Evolutionary conservation across 2,797 vertebrate genomes (phyloP), one percentile per base, ranked within the genome.

Genomic region (Enteromius trimaculatus): DNA sequence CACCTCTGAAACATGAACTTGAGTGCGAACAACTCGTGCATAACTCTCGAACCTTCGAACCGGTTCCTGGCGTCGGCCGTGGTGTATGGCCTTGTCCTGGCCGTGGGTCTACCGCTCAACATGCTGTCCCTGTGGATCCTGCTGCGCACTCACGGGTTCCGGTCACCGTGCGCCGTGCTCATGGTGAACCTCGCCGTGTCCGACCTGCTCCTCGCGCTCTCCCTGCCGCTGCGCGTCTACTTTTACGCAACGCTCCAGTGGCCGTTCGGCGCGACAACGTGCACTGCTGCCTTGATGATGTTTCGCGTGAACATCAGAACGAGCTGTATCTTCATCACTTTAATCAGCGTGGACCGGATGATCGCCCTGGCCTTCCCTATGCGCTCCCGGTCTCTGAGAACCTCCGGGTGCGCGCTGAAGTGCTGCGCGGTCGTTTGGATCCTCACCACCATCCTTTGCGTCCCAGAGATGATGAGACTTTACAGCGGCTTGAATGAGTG

Each of bases 351-450:
- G 66, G 92, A 93, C 86, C 88, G 93, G 39, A 86, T 94, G 47
- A 81, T 94, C 69, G 93, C 94, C 9, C 89, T 94, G 76, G 92
- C 93, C n/a, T 93, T 89, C 39, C 93, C 93, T 17, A 76, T 95
- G 74, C 89, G 88, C 78, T 90, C 92, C 0, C 88, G 91, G 0
- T 85, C 78, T 6, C 21, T 92, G 23, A 86, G 93, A 11, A 92
- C 84, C 0, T 0, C 11, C 0, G 58, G 85, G n/a, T 89, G 88
- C 0, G 90, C 92, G 29, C 80, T 71, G 21, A 92, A 83, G 83
- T 90, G 87, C 8, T 87, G 75, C 0, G 71, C 0, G 0, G 0
- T 90, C 0, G 70, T 90, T 10, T 94, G 93, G 91, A 19, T 91
- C 23, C 31, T 86, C 9, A 42, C 92, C 49, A 0, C 89, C 23